Evolutionary conservation across 2,888 invertebrate species (phyloP), one percentile per base, ranked within the genome.

Genomic region (Dryococelus australis): DNA sequence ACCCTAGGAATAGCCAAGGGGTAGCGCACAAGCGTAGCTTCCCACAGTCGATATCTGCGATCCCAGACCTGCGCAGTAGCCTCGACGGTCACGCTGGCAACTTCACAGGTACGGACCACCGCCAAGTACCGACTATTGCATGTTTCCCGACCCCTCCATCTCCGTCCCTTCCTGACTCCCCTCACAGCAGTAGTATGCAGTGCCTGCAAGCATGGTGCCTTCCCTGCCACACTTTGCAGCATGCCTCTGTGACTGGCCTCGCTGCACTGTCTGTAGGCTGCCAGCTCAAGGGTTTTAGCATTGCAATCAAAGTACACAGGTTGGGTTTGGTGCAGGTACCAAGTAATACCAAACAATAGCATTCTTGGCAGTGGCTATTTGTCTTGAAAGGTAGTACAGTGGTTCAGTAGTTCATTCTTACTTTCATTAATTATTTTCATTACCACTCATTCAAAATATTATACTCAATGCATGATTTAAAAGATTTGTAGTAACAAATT

Each of bases 11-110:
- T 95, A 95, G 94, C 94, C 96, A 96, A 93, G 97, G 97, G 93
- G 97, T 97, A 94, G 95, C 96, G 92, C 97, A 96, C 94, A 95
- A 95, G 94, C 95, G 96, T 92, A 95, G 97, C 93, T 95, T 97
- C 94, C 96, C 97, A 93, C 96, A 96, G 94, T 95, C 96, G 93
- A 96, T 97, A 92, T 94, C 94, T 93, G 96, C 97, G 93, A 98
- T 98, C 93, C 97, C 97, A 92, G 96, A 97, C 94, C 95, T 98
- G 93, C 96, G 97, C 93, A 95, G 95, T 93, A 95, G 95, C 89
- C 90, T 91, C 87, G 91, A 90, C 89, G 89, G 90, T 88, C 90
- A 90, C 87, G 90, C 91, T 86, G 90, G 92, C 93, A 94, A 92
- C 91, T 93, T 93, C 91, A 93, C 93, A 93, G 93, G 94, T 94